phyloP scores from a whole-genome alignment of 2,113 vertebrate genomes.

The Sakesphorus luctuosus region DNA sequence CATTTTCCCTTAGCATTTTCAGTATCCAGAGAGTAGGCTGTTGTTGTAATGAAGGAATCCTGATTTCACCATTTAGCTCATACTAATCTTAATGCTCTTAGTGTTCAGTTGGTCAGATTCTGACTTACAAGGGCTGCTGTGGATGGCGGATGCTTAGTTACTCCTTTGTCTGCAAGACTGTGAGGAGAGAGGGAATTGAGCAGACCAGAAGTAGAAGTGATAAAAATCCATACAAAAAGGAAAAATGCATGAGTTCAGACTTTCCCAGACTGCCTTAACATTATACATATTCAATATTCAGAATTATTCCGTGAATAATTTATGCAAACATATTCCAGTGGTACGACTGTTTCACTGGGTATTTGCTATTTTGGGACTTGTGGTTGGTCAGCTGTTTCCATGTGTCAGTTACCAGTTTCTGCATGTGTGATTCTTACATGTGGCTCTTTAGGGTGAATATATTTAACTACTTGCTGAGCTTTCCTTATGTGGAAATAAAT shows the following conservation, averaged over 20 bases:
- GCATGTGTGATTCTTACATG: neutral
- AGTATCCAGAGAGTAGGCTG: neutral
- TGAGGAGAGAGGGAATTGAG: neutral
- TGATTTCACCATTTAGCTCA: neutral
- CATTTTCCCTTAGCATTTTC: neutral
- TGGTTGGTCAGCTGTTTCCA: neutral
- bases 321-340: neutral
- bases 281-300: neutral
- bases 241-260: neutral
- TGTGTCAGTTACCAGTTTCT: neutral
- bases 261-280: neutral
- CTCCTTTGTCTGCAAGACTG: neutral
- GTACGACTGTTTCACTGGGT: neutral
- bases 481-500: neutral
- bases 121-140: neutral
- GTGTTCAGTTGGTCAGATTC: neutral
- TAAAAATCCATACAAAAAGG: neutral
- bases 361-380: neutral
- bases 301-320: constrained; percentile 40
- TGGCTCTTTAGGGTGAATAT: neutral
- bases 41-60: neutral
- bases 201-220: neutral
- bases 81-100: neutral
- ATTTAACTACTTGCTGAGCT: constrained; percentile 3
- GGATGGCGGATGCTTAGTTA: neutral